Evolutionary conservation across 2,797 vertebrate genomes (phyloP), one percentile per base, ranked within the genome.

Genomic region (Bucorvus abyssinicus): DNA sequence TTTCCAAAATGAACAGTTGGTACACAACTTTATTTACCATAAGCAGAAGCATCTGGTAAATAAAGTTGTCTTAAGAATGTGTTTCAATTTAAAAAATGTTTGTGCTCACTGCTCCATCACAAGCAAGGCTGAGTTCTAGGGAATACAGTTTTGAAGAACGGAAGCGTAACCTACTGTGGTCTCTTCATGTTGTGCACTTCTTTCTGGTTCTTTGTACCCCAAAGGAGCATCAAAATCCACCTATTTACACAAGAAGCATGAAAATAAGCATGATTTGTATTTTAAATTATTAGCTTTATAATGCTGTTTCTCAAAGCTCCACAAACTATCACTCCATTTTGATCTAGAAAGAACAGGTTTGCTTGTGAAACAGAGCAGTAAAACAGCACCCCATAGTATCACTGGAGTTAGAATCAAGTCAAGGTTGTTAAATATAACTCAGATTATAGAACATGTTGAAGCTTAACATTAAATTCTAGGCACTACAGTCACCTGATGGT

Each of bases 181-280:
- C 91, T 99, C 99, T 90, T 99, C 99, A 0, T 98, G 98, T 26
- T 98, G 98, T 68, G 98, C 92, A 89, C 98, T 98, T 97, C 99
- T 98, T 96, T 99, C 99, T 7, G 99, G 99, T 89, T 99, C 99
- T 97, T 99, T 99, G 98, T 99, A 99, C 55, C 99, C 99, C 97
- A 99, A 95, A 13, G 99, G 99, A 93, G 99, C 99, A 93, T 99
- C 99, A 95, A 99, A 99, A 97, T 99, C 99, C 93, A 99, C 99
- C 99, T 99, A 89, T 65, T 71, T 73, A 86, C 24, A 86, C 9
- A 91, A 90, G 68, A 70, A 23, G 11, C 24, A 71, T 5, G 74
- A 87, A 55, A 92, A 65, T 32, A 83, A 42, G 1, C 5, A 42
- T 1, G 0, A 80, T 2, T 23, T 13, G 1, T 30, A 27, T 36